These are phyloP conservation scores for Buphagus erythrorhynchus DNA, from an alignment of 2,797 vertebrate genomes.

Conservation along the genomic window DNA sequence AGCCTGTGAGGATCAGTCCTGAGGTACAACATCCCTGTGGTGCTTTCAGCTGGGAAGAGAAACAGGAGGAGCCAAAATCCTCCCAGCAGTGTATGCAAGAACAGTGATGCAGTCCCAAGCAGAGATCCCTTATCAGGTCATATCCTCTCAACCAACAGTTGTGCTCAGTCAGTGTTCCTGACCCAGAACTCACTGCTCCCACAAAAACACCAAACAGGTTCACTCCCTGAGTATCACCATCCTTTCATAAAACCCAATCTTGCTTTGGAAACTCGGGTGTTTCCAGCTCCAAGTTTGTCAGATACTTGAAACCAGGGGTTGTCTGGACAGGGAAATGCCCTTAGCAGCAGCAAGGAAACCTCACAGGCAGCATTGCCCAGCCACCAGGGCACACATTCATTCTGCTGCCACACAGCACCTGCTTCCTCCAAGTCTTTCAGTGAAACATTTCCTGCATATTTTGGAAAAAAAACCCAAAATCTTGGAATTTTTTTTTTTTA, in stretches of 20 bases:
- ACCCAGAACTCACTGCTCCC: background rate
- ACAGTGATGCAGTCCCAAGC: background rate
- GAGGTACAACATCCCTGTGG: background rate
- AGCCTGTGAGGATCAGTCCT: rapidly evolving
- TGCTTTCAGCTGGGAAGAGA: background rate
- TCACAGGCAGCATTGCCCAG: background rate
- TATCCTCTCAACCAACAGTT: background rate
- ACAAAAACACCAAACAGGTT: rapidly evolving
- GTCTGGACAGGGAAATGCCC: background rate
- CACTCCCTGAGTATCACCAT: too few species aligned
- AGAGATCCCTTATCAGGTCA: background rate
- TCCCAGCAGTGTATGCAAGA: background rate
- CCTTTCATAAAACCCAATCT: background rate
- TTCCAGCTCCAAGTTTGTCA: background rate
- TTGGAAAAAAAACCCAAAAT: background rate
- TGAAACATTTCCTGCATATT: background rate
- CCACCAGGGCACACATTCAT: rapidly evolving
- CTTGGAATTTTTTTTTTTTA: background rate
- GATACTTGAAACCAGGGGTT: background rate
- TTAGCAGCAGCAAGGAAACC: background rate
- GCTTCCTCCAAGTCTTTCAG: background rate
- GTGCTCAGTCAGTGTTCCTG: background rate
- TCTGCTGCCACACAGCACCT: background rate
- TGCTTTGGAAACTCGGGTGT: rapidly evolving
- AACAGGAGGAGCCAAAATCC: background rate